A percentile compares a stretch with the other conserved stretches of the same genome.
Evolutionary conservation across 1,140 invertebrate genomes (phyloP).

Genomic region (Procambarus virginalis): DNA sequence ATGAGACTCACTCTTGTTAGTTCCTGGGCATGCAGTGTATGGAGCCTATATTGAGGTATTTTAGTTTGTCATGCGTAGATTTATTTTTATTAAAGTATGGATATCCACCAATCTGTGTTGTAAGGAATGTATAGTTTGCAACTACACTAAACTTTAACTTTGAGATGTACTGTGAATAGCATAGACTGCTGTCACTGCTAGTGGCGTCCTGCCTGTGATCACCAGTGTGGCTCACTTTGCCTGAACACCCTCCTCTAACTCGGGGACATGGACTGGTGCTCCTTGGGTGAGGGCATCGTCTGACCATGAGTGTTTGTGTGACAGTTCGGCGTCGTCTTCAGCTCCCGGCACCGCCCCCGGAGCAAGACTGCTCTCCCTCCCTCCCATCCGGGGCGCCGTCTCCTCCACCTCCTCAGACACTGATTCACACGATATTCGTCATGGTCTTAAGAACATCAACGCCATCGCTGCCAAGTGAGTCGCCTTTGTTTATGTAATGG

Average conservation of each 20-base stretch:
- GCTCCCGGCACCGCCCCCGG: slow-evolving; percentile 30
- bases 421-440: background rate
- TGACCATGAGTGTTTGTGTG: background rate
- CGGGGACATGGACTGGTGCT: background rate
- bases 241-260: too few species aligned
- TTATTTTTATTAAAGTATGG: background rate
- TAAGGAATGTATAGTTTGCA: background rate
- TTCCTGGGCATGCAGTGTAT: background rate
- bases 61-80: background rate
- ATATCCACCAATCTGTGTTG: background rate
- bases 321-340: slow-evolving; percentile 38
- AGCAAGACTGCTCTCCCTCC: slow-evolving; percentile 40
- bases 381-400: slow-evolving; percentile 36
- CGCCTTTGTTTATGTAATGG: background rate
- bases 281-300: background rate
- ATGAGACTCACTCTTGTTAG: background rate
- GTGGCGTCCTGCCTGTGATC: background rate
- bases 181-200: background rate
- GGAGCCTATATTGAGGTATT: background rate
- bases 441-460: slow-evolving; percentile 20
- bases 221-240: background rate
- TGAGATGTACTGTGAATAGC: background rate
- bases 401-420: slow-evolving; percentile 1
- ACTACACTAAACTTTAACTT: background rate
- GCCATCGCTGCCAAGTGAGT: background rate